Base-by-base conservation (phyloP, 2,888 invertebrate genomes). In the Mamestra brassicae region DNA sequence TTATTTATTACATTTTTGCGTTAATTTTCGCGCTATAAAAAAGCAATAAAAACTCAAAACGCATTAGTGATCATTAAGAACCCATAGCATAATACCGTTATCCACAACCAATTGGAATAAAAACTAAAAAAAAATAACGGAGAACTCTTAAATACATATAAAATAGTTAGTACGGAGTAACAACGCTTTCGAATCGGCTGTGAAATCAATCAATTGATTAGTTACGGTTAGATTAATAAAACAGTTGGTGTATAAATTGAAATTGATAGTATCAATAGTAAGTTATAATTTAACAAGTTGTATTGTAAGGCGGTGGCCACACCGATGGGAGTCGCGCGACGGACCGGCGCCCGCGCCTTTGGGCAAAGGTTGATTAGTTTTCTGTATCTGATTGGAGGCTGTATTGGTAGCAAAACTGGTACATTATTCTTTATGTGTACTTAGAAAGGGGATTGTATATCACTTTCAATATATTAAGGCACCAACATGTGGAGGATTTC, bases 201-300 rank as follows among this genome's bases (percentile, higher is more conserved):
- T 91, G 90, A 91, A 91, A 91, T 90, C 89, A 88, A 90, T 91
- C 87, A 88, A 86, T 87, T 84, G 88, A 89, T 90, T 89, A 87
- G 88, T 87, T 69, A 87, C 74, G 88, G 88, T 85, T 82, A 82
- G 72, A 85, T 83, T 86, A 85, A 86, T 88, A 86, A 83, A 87
- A 88, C 85, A 86, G 89, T 84, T 83, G 73, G 80, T 84, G 78
- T 80, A 88, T 90, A 88, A 88, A 89, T 89, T 88, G 82, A 80
- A 89, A 89, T 89, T 87, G 88, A 90, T 90, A 81, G 83, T 85
- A 87, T 85, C 85, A 85, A 87, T 84, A 85, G 80, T 71, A 80
- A 78, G 85, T 83, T 81, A 83, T 83, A 84, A 76, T 79, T 78
- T 85, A 84, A 80, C 86, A 78, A 81, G 77, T 71, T 80, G 62